These are phyloP conservation scores for Hymenochirus boettgeri DNA, from an alignment of 2,113 vertebrate genomes.

Conservation along the genomic window DNA sequence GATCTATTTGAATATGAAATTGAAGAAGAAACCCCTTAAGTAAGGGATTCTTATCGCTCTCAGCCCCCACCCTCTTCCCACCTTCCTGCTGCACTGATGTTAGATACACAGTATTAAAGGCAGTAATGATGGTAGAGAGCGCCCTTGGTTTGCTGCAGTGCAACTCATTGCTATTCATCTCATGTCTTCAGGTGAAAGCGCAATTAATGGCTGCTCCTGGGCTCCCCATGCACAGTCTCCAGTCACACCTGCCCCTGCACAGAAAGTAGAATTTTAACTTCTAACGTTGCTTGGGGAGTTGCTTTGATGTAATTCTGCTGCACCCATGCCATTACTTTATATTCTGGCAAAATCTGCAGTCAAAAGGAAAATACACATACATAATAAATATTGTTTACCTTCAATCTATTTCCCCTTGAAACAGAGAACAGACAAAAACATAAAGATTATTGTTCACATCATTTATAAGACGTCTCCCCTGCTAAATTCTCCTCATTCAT, in stretches of 20 bases:
- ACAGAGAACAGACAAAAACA: too few species aligned
- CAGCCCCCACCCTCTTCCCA: background rate
- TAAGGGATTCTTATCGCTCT: background rate
- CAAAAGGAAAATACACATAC: too few species aligned
- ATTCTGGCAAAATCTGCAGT: too few species aligned
- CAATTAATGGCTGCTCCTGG: slow-evolving; percentile 16
- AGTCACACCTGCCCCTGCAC: slow-evolving; percentile 1
- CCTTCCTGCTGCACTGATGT: slow-evolving; percentile 15
- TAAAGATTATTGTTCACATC: too few species aligned
- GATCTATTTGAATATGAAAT: background rate
- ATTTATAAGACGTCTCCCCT: too few species aligned
- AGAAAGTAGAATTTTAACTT: too few species aligned
- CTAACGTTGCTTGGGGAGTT: too few species aligned
- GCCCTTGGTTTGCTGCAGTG: slow-evolving; percentile 38
- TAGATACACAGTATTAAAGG: slow-evolving; percentile 31
- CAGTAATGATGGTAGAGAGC: slow-evolving; percentile 25
- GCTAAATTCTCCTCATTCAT: too few species aligned
- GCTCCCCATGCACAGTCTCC: slow-evolving; percentile 1
- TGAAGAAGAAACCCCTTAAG: background rate
- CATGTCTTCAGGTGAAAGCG: slow-evolving; percentile 38
- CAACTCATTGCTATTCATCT: slow-evolving; percentile 36
- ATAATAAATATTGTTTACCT: too few species aligned
- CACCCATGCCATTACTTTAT: too few species aligned
- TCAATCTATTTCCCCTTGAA: too few species aligned
- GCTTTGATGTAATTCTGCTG: too few species aligned